Base-by-base conservation (phyloP, 2,888 invertebrate species). In the Plebejus anna region DNA sequence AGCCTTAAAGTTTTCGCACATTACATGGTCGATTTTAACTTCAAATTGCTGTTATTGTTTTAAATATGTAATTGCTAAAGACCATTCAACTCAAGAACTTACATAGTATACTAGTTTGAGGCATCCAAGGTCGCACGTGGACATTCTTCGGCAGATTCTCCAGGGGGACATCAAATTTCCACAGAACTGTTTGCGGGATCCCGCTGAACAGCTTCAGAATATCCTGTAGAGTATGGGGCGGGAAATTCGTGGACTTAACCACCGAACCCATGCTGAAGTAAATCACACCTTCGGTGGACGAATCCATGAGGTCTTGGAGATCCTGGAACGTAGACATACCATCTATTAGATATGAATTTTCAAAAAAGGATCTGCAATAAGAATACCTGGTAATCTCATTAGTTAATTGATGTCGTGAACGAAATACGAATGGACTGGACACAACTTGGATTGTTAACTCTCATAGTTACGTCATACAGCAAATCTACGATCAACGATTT, bases 21-120 rank as follows among this genome's bases (percentile, higher is more conserved):
- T 47, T 47, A 47, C 47, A 47, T 9, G 47, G 11, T 47, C 3
- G 47, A 9, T 47, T 47, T 47, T 2, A 47, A 47, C 47, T 9
- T 42, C 42, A 42, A n/a, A n/a, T 57, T 57, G 2, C 57, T n/a
- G 57, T 57, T n/a, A 57, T 57, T 57, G 5, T 57, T 22, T 22
- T 22, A 22, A 22, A 22, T 22, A 22, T 22, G 22, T 22, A 22
- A 22, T 22, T 22, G 22, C 22, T 22, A 22, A 22, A 57, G 6
- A 22, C 42, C 22, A 16, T 47, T 38, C 4, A 57, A 71, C 22
- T 57, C 22, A 16, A 11, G 7, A 36, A 47, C 81, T 80, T 79
- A 94, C 95, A 91, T 11, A 95, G 83, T 57, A 95, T 86, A 80
- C 94, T 93, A 16, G 91, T 83, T 79, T 95, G 95, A 0, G 95